Percentiles rank a stretch among this genome's conserved stretches.
Evolutionary conservation across 2,797 vertebrate genomes (phyloP).

Genomic region (Pterois miles): DNA sequence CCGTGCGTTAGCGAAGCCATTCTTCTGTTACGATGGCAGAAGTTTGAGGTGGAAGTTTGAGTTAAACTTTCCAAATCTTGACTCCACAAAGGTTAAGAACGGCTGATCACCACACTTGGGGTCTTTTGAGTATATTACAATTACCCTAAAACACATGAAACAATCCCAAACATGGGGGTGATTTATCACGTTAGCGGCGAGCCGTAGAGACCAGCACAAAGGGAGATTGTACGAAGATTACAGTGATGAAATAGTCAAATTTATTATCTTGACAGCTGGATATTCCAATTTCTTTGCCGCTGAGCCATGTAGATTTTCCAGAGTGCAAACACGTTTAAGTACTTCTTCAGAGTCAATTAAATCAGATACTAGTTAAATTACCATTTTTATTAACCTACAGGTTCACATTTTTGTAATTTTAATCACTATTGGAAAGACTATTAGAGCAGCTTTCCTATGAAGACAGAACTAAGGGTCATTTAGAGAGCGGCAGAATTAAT

Average conservation of each 20-base stretch:
- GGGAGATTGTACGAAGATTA: constrained; percentile 80
- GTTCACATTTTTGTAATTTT: constrained; percentile 80
- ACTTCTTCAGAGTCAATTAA: constrained; percentile 82
- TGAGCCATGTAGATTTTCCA: constrained; percentile 79
- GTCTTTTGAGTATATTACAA: constrained; percentile 56
- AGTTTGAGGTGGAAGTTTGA: constrained; percentile 41
- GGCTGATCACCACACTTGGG: constrained; percentile 31
- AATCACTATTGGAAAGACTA: constrained; percentile 80
- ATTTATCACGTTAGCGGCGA: constrained; percentile 74
- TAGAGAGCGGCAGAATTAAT: constrained; percentile 76
- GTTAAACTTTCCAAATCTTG: constrained; percentile 54
- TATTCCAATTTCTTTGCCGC: constrained; percentile 80
- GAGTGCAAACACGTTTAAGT: constrained; percentile 81
- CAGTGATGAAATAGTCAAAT: constrained; percentile 81
- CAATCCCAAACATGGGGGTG: constrained; percentile 71
- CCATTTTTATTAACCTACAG: constrained; percentile 83
- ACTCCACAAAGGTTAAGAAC: constrained; percentile 54
- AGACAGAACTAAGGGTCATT: constrained; percentile 75
- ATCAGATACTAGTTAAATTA: constrained; percentile 83
- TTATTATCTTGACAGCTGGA: constrained; percentile 84
- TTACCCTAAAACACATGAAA: constrained; percentile 63
- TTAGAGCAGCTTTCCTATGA: constrained; percentile 74
- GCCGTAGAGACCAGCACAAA: constrained; percentile 71
- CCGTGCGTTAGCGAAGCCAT: not conserved
- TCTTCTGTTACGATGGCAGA: not conserved